phyloP scores from a whole-genome alignment of 2,888 invertebrate genomes.

The Noctua janthina region DNA sequence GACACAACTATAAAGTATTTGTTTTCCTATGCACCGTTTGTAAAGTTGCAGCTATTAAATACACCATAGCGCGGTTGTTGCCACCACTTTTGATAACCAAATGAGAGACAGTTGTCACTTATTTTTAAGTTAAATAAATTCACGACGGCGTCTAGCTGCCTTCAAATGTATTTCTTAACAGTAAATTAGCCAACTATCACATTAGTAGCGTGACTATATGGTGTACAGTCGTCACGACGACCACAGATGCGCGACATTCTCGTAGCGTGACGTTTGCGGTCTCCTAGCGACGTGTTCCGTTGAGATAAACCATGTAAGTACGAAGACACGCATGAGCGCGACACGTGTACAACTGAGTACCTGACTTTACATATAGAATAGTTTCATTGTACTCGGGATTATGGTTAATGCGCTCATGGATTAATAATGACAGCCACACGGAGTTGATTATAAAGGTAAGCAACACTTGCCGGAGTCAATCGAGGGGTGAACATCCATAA shows the following conservation, averaged over 20 bases:
- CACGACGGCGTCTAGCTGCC: not conserved
- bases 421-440: not conserved
- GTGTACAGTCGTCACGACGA: not conserved
- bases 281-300: not conserved
- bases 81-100: not conserved
- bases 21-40: not conserved
- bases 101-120: not conserved
- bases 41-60: not conserved
- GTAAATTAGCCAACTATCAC: not conserved
- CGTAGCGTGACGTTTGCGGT: conserved; percentile 31
- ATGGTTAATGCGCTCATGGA: not conserved
- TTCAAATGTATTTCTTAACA: not conserved
- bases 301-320: not conserved
- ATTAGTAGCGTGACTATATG: conserved; percentile 4
- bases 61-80: not conserved
- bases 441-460: not conserved
- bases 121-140: not conserved
- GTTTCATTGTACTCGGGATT: not conserved
- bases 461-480: not conserved
- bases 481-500: not conserved
- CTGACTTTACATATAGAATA: not conserved
- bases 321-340: not conserved
- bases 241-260: conserved; percentile 31
- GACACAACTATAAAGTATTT: not conserved
- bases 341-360: not conserved